Evolutionary conservation across 2,888 invertebrate species (phyloP).

Genomic region (Lingula anatina): DNA sequence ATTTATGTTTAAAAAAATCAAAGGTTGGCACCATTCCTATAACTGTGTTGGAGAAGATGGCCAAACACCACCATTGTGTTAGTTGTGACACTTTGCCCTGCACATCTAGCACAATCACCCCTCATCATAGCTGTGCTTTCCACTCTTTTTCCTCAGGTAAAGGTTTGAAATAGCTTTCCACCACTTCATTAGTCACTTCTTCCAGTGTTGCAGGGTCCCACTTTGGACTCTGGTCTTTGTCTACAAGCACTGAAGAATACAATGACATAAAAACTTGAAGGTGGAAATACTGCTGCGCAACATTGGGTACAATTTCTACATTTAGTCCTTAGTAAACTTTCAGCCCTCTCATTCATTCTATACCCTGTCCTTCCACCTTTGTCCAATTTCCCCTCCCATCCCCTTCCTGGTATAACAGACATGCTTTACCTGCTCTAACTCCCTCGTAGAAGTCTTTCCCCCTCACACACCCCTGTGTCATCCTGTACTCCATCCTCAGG

Average conservation of each 20-base stretch:
- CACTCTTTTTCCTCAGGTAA: slow-evolving; percentile 56
- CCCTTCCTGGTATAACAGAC: too few species aligned
- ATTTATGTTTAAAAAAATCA: too few species aligned
- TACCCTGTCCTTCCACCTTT: too few species aligned
- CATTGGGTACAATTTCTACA: too few species aligned
- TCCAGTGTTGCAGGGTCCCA: slow-evolving; percentile 80
- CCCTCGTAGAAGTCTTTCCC: slow-evolving; percentile 56
- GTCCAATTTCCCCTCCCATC: too few species aligned
- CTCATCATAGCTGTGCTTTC: slow-evolving; percentile 2
- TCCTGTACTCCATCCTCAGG: slow-evolving; percentile 83
- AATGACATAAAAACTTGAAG: slow-evolving; percentile 6
- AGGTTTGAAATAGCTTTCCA: slow-evolving; percentile 72
- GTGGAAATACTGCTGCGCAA: too few species aligned
- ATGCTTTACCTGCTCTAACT: slow-evolving; percentile 51
- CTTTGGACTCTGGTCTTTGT: slow-evolving; percentile 86
- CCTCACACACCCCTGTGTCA: slow-evolving; percentile 62
- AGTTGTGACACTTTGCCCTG: too few species aligned
- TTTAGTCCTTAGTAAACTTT: too few species aligned
- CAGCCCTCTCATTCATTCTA: too few species aligned
- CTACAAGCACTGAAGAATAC: slow-evolving; percentile 71
- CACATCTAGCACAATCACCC: slow-evolving; percentile 2
- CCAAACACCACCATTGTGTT: too few species aligned
- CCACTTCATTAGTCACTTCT: slow-evolving; percentile 71
- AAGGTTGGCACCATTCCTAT: too few species aligned
- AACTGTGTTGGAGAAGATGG: too few species aligned